Base-by-base conservation (phyloP, 2,113 vertebrate genomes). In the Tor tambroides region DNA sequence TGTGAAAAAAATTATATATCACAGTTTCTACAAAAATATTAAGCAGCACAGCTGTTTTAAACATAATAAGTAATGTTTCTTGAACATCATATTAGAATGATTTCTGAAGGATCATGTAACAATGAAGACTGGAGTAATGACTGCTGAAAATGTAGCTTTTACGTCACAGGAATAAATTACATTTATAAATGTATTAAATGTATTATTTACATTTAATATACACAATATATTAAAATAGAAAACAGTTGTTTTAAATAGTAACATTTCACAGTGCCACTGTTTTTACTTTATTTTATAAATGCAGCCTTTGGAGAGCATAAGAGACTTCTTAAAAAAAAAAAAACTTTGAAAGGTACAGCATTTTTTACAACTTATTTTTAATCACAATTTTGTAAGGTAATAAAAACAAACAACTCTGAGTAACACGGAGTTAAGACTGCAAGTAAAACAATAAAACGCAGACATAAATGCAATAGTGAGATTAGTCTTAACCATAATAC, bases 401-500 rank as follows among this genome's bases (percentile, higher is more conserved):
- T 49, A 49, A 49, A 49, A 49, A 14, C 0, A 12, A 49, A 49
- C 43, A 46, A 49, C 46, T 10, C 41, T 43, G 41, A 4, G 43
- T 46, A 51, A 51, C 15, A 15, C 6, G 5, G 2, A 23, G 21
- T 56, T 56, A 56, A 56, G 51, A 56, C 59, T n/a, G 23, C 23
- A 11, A 21, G 9, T 61, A 23, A 61, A 23, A 63, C 9, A 12
- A 12, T 26, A 63, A 63, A 63, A 63, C 11, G n/a, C 32, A 80
- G 51, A 14, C 49, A 32, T 61, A 11, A 59, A 32, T 35, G 15
- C 12, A 80, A 12, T 77, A 54, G 78, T 38, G 38, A 84, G 46
- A 30, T 12, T n/a, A 23, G 83, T 43, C 67, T 26, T 41, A 75
- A 83, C 84, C 76, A 84, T 38, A 76, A 76, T 49, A 65, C 61